These are phyloP conservation scores for Drosophila kepulauana DNA, from an alignment of 1,140 invertebrate genomes.

Conservation along the genomic window DNA sequence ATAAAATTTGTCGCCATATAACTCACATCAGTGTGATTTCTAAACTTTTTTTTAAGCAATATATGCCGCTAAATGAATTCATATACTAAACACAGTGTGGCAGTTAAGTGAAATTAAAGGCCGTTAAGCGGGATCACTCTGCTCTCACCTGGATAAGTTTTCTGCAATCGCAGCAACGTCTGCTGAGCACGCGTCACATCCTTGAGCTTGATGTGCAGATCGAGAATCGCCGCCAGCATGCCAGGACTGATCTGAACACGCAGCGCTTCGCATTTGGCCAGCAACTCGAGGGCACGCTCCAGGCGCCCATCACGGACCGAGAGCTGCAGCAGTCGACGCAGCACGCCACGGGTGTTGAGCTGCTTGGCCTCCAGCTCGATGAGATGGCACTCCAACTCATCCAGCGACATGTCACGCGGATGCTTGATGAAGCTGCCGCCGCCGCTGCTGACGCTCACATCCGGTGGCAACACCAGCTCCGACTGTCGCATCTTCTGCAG, in stretches of 20 bases:
- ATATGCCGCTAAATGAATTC: no score
- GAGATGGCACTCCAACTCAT: conserved; percentile 86
- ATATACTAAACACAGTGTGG: no score
- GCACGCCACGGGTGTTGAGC: conserved; percentile 85
- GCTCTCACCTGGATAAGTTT: conserved; percentile 65
- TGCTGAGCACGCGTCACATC: conserved; percentile 80
- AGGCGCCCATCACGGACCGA: conserved; percentile 84
- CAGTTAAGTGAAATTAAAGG: not conserved
- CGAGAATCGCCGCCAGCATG: conserved; percentile 85
- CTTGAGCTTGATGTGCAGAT: conserved; percentile 81
- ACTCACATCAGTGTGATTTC: no score
- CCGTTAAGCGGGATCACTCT: no score
- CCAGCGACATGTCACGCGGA: conserved; percentile 85
- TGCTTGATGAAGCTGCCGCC: conserved; percentile 70
- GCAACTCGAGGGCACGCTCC: conserved; percentile 83
- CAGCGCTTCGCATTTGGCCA: conserved; percentile 76
- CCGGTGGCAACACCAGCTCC: conserved; percentile 42
- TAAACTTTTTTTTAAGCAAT: no score
- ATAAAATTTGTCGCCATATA: no score
- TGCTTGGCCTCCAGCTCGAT: conserved; percentile 85
- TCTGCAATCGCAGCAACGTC: conserved; percentile 68
- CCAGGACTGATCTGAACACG: conserved; percentile 84
- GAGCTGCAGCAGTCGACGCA: conserved; percentile 85
- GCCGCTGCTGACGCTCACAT: conserved; percentile 25
- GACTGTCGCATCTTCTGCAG: conserved; percentile 63